A percentile compares a stretch with the other conserved stretches of the same genome.
These are phyloP conservation scores for Orthonevra nobilis DNA, from an alignment of 2,888 invertebrate species.

Conservation along the genomic window DNA sequence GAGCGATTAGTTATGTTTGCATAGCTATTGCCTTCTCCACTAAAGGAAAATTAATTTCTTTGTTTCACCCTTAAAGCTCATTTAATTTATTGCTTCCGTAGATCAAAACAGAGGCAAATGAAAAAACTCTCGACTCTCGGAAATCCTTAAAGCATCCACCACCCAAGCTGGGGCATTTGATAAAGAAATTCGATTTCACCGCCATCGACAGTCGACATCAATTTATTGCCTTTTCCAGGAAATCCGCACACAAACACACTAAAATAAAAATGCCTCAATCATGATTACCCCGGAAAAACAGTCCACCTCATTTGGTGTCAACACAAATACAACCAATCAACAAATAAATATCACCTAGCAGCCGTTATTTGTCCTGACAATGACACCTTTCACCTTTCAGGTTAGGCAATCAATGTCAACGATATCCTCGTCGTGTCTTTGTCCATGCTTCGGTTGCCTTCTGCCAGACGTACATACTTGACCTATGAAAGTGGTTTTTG, in stretches of 20 bases:
- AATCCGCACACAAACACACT: not conserved
- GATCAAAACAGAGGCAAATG: constrained; percentile 31
- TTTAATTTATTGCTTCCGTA: constrained; percentile 57
- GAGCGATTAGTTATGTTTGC: constrained; percentile 44
- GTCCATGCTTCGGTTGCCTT: not conserved
- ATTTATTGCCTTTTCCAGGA: constrained; percentile 53
- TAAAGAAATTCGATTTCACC: constrained; percentile 33
- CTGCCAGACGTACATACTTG: constrained; percentile 26
- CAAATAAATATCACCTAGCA: constrained; percentile 60
- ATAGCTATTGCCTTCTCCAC: constrained; percentile 23
- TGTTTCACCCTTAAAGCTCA: constrained; percentile 40
- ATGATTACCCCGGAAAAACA: constrained; percentile 49
- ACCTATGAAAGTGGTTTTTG: constrained; percentile 15
- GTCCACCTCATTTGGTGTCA: constrained; percentile 54
- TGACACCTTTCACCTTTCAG: constrained; percentile 55
- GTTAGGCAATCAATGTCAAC: constrained; percentile 63
- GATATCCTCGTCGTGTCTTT: constrained; percentile 41
- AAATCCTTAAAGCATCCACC: constrained; percentile 20
- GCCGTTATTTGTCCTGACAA: constrained; percentile 52
- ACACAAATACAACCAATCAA: constrained; percentile 52
- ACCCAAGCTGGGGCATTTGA: constrained; percentile 20
- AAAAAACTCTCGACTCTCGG: not conserved
- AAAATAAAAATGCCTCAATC: constrained; percentile 35
- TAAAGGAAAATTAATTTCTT: constrained; percentile 57
- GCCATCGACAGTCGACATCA: constrained; percentile 40